phyloP scores from a whole-genome alignment of 2,113 vertebrate genomes.

The Anas platyrhynchos region DNA sequence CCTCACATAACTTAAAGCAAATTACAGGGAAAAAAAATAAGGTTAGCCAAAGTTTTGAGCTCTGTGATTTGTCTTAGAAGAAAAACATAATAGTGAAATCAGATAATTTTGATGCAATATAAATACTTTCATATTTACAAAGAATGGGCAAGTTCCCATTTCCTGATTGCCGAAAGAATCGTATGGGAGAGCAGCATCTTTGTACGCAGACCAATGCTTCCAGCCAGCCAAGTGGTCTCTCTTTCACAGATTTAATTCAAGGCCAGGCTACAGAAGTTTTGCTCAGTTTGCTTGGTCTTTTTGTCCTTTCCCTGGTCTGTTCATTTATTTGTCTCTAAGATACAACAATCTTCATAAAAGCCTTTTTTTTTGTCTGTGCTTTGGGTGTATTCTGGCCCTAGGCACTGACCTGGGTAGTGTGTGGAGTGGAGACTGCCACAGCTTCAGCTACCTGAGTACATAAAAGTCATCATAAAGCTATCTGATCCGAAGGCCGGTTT shows the following conservation, averaged over 20 bases:
- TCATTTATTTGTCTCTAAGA: neutral
- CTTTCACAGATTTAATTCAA: neutral
- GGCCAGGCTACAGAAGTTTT: neutral
- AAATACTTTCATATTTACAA: slow-evolving; percentile 29
- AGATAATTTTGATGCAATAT: neutral
- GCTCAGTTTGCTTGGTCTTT: neutral
- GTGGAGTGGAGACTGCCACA: fast-evolving
- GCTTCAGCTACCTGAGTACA: neutral
- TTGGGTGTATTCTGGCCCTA: neutral
- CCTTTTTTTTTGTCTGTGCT: neutral
- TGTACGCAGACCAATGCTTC: neutral
- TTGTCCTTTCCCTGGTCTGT: neutral
- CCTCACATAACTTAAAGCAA: neutral
- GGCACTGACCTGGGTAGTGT: neutral
- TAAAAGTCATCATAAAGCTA: neutral
- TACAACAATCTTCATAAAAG: neutral
- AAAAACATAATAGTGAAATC: neutral
- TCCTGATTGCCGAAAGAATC: neutral
- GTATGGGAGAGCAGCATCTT: fast-evolving
- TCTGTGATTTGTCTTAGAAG: slow-evolving; percentile 33
- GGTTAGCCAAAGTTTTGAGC: slow-evolving; percentile 57
- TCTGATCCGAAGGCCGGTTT: neutral
- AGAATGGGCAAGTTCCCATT: slow-evolving; percentile 27
- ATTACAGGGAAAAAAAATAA: neutral
- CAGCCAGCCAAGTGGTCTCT: neutral